A percentile compares a stretch with the other conserved stretches of the same genome.
Conservation (phyloP, 2,113 vertebrate genomes). For the Amia ocellicauda region DNA sequence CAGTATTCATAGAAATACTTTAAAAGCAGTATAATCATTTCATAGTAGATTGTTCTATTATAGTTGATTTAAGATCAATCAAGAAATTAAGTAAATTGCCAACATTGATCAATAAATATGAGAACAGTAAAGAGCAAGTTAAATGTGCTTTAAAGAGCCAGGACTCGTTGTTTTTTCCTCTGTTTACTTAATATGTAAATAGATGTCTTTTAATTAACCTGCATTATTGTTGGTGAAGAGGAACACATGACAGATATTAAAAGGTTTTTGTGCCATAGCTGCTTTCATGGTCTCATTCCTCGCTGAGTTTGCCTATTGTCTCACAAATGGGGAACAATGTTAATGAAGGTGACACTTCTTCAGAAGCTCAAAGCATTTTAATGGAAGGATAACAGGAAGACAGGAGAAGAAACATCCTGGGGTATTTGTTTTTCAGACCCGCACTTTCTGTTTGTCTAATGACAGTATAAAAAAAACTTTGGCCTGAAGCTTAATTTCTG, state of each 20-base stretch:
- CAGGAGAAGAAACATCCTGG: background rate
- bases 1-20: too few relatives aligned
- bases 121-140: background rate
- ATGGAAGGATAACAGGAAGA: background rate
- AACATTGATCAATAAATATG: too few relatives aligned
- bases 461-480: too few relatives aligned
- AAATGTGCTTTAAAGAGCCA: constrained; percentile 1
- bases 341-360: constrained; percentile 5
- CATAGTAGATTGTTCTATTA: too few relatives aligned
- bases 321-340: background rate
- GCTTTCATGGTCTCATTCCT: constrained; percentile 8
- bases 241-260: constrained; percentile 3
- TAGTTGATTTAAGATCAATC: too few relatives aligned
- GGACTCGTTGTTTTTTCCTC: background rate
- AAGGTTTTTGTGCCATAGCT: background rate
- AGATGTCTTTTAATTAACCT: constrained; percentile 10
- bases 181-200: constrained; percentile 15
- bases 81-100: background rate
- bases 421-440: too few relatives aligned
- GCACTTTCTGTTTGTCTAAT: too few relatives aligned
- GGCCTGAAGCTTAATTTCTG: too few relatives aligned
- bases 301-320: background rate
- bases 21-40: too few relatives aligned
- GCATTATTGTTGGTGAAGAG: constrained; percentile 7
- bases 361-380: constrained; percentile 1